Conservation (phyloP, 2,113 vertebrate genomes). For the Perognathus longimembris region DNA sequence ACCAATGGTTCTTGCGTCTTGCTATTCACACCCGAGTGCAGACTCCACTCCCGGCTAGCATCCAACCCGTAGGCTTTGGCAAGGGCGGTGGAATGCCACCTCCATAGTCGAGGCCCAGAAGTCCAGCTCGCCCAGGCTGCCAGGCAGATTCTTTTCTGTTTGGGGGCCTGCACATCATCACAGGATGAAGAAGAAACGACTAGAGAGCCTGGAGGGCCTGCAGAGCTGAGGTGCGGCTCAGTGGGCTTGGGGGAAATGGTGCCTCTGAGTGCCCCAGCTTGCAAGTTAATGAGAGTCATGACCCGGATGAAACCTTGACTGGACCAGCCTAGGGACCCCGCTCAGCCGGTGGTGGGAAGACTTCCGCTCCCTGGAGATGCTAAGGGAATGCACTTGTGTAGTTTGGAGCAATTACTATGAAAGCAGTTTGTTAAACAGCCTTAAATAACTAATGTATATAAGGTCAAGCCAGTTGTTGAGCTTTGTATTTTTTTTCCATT, state of each 20-base stretch:
- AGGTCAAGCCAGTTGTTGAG: too few species aligned
- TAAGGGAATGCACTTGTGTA: neutral
- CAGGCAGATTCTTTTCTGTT: neutral
- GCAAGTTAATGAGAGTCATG: neutral
- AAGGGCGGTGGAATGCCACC: neutral
- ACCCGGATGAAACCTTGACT: neutral
- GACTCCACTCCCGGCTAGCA: too few species aligned
- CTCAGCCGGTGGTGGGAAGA: too few species aligned
- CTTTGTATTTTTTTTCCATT: too few species aligned
- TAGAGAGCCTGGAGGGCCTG: too few species aligned
- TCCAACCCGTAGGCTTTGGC: too few species aligned
- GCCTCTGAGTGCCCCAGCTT: neutral
- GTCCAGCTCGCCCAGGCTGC: neutral
- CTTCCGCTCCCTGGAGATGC: too few species aligned
- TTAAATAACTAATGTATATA: neutral
- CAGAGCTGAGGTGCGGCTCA: neutral
- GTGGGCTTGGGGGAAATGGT: neutral
- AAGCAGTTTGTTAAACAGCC: neutral
- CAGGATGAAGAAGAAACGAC: neutral
- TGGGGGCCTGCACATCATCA: too few species aligned
- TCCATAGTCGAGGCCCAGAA: neutral
- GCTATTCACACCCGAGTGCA: neutral
- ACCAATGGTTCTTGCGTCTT: neutral
- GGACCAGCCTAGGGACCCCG: neutral
- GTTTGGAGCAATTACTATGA: neutral